Base-by-base conservation (phyloP, 2,888 invertebrate genomes). In the Xestia sexstrigata region DNA sequence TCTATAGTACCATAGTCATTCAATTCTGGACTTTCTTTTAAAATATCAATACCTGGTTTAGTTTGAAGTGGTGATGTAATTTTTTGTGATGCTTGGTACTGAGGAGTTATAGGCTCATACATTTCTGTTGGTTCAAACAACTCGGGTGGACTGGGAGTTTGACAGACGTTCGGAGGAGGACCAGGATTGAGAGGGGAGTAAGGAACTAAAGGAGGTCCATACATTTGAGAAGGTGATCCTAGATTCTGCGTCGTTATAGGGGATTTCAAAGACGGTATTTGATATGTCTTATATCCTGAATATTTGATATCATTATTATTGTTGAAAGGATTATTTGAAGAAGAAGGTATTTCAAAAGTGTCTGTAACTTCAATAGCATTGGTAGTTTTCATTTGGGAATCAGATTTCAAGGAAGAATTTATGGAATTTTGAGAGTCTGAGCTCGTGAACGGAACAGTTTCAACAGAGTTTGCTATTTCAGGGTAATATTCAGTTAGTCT, bases 221-320 rank as follows among this genome's bases (percentile, higher is more conserved):
- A 30, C 2, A 17, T 45, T 26, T 15, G 63, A 42, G 4, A 7
- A 0, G 35, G 30, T 26, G 15, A 1, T 63, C 0, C 47, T 39
- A n/a, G 15, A 65, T 69, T 76, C 11, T 20, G 0, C 1, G 7
- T 1, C 0, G 11, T 6, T 26, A 55, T 20, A 30, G 42, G 35
- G 45, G 9, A 26, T 55, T 63, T 70, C 0, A 35, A 20, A 45
- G 13, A 15, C 9, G 72, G 86, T 5, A 69, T 20, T 23, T 62
- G 73, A 47, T 85, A 85, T 0, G 78, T 68, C 13, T 78, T 82
- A 17, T 84, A 85, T 1, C 86, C 83, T 5, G 73, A 69, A 63
- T 84, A 85, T 20, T 78, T 78, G 0, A 70, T 69, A 52, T 68
- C 35, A 0, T 70, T n/a, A 20, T 58, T 39, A 52, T 70, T 70